Evolutionary conservation across 2,113 vertebrate genomes (phyloP).

Genomic region (Promerops cafer): DNA sequence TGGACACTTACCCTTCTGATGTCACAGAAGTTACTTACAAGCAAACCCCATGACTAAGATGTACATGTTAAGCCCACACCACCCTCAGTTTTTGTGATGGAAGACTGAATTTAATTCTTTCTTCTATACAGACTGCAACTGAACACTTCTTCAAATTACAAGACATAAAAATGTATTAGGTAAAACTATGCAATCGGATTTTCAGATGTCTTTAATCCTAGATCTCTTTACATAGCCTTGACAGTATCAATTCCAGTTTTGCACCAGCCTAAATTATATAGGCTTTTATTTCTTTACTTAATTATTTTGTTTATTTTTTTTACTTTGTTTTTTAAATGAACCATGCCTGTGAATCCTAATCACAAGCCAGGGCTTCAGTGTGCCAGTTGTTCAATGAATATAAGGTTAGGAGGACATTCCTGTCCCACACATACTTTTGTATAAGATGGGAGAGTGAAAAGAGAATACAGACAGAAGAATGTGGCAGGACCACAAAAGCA

Average conservation of each 20-base stretch:
- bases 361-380: background rate
- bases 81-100: background rate
- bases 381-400: background rate
- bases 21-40: background rate
- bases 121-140: background rate
- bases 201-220: background rate
- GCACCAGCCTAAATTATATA: background rate
- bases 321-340: background rate
- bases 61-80: background rate
- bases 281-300: background rate
- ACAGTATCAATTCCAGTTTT: background rate
- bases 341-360: background rate
- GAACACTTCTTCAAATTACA: background rate
- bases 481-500: background rate
- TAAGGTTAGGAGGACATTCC: background rate
- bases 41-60: background rate
- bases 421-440: background rate
- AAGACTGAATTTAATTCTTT: background rate
- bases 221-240: background rate
- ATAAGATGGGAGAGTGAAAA: background rate
- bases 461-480: background rate
- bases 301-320: background rate
- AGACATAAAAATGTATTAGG: background rate
- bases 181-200: background rate
- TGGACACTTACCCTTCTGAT: background rate